A percentile compares a stretch with the other conserved stretches of the same genome.
These are phyloP conservation scores for Watsonalla binaria DNA, from an alignment of 2,888 invertebrate genomes.

Conservation along the genomic window DNA sequence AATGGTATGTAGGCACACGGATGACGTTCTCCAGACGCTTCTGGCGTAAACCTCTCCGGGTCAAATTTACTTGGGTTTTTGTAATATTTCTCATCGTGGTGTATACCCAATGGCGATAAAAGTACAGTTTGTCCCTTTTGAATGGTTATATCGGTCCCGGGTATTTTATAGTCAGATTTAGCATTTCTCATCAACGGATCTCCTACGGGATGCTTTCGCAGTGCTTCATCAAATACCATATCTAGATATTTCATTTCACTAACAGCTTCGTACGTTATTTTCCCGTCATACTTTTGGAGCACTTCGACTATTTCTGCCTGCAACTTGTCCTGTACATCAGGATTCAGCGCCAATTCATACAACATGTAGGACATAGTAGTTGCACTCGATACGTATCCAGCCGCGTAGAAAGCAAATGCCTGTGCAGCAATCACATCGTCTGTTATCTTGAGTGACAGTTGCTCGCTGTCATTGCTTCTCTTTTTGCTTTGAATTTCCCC, in stretches of 20 bases:
- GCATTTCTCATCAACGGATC: slow-evolving; percentile 50
- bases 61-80: slow-evolving; percentile 60
- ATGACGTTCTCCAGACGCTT: slow-evolving; percentile 37
- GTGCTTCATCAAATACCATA: slow-evolving; percentile 49
- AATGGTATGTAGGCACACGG: slow-evolving; percentile 57
- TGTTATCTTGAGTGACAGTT: slow-evolving; percentile 29
- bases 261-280: slow-evolving; percentile 51
- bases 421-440: slow-evolving; percentile 51
- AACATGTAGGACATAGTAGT: slow-evolving; percentile 49
- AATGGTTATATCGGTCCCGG: slow-evolving; percentile 43
- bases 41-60: slow-evolving; percentile 60
- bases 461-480: slow-evolving; percentile 12
- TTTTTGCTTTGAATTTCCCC: slow-evolving; percentile 23
- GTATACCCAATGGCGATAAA: slow-evolving; percentile 50
- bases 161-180: slow-evolving; percentile 42
- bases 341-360: slow-evolving; percentile 50
- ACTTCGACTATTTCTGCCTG: slow-evolving; percentile 40
- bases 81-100: slow-evolving; percentile 57
- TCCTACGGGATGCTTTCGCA: slow-evolving; percentile 64
- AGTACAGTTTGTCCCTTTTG: slow-evolving; percentile 43
- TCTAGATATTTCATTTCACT: slow-evolving; percentile 55
- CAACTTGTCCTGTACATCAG: slow-evolving; percentile 50
- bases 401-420: slow-evolving; percentile 60
- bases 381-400: slow-evolving; percentile 65
- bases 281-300: slow-evolving; percentile 32